These are phyloP conservation scores for Agrotis exclamationis DNA, from an alignment of 2,888 invertebrate genomes.

Conservation along the genomic window DNA sequence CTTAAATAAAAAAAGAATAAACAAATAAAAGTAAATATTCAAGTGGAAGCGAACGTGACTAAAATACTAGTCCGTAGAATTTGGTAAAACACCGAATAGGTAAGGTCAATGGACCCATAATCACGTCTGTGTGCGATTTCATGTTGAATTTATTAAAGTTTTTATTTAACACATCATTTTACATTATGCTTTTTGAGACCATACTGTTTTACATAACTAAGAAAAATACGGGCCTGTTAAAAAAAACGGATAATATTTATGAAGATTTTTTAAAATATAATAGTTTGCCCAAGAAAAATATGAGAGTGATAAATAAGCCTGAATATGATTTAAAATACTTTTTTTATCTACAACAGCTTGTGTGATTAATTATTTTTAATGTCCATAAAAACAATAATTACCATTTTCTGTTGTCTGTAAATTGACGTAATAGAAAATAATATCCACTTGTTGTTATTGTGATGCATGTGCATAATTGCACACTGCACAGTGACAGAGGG, in stretches of 20 bases:
- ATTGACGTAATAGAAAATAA: conserved; percentile 20
- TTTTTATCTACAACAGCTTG: background rate
- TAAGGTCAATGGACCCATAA: conserved; percentile 48
- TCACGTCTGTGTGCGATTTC: conserved; percentile 8
- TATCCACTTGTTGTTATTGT: conserved; percentile 20
- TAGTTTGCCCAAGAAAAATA: no score
- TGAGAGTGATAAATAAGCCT: no score
- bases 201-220: background rate
- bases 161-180: background rate
- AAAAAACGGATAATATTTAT: background rate
- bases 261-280: background rate
- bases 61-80: conserved; percentile 13
- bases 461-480: conserved; percentile 41
- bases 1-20: background rate
- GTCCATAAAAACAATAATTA: conserved; percentile 19
- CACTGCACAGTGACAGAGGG: conserved; percentile 20
- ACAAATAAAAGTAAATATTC: conserved; percentile 9
- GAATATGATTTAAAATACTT: no score
- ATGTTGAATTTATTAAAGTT: conserved; percentile 29
- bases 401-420: background rate
- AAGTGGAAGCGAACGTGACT: conserved; percentile 14
- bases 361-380: conserved; percentile 6
- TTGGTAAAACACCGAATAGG: conserved; percentile 9
- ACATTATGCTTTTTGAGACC: background rate
- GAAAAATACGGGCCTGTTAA: background rate